Percentiles rank a stretch among this genome's conserved stretches.
These are phyloP conservation scores for Pseudomyrmex concolor DNA, from an alignment of 1,140 invertebrate species.

Conservation along the genomic window DNA sequence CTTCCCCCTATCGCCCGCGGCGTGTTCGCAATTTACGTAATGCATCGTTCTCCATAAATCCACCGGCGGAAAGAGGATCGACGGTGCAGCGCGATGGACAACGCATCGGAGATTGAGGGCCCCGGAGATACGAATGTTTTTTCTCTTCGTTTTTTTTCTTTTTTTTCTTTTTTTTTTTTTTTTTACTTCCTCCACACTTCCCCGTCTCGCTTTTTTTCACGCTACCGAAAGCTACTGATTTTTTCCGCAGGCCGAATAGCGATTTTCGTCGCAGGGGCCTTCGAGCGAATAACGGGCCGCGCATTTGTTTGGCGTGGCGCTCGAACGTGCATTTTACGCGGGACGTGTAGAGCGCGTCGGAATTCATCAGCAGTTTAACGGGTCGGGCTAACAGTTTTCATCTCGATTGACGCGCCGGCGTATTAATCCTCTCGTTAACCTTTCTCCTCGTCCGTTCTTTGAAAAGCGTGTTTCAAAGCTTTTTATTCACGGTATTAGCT, in stretches of 20 bases:
- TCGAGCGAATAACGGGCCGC: conserved; percentile 27
- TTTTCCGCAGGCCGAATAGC: conserved; percentile 35
- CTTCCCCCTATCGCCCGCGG: conserved; percentile 67
- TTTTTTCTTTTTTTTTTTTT: conserved; percentile 1
- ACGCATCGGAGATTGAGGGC: conserved; percentile 62
- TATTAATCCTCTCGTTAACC: conserved; percentile 42
- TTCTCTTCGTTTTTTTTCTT: conserved; percentile 5
- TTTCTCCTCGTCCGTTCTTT: neutral
- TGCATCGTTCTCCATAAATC: conserved; percentile 81
- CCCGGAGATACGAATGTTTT: conserved; percentile 38
- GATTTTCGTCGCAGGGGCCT: conserved; percentile 34
- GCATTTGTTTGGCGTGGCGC: conserved; percentile 37
- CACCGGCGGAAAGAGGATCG: conserved; percentile 72
- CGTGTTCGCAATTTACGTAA: conserved; percentile 80
- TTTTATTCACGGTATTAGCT: neutral
- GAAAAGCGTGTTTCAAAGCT: neutral
- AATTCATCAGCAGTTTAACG: conserved; percentile 59
- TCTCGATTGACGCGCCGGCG: conserved; percentile 42
- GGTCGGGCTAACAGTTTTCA: conserved; percentile 35
- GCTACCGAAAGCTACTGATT: conserved; percentile 15
- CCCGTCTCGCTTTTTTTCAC: neutral
- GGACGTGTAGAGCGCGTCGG: conserved; percentile 23
- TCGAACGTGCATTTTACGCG: conserved; percentile 39
- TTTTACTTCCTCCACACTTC: conserved; percentile 3
- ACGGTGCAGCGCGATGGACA: conserved; percentile 70